Evolutionary conservation across 2,113 vertebrate species (phyloP).

Genomic region (Fukomys damarensis): DNA sequence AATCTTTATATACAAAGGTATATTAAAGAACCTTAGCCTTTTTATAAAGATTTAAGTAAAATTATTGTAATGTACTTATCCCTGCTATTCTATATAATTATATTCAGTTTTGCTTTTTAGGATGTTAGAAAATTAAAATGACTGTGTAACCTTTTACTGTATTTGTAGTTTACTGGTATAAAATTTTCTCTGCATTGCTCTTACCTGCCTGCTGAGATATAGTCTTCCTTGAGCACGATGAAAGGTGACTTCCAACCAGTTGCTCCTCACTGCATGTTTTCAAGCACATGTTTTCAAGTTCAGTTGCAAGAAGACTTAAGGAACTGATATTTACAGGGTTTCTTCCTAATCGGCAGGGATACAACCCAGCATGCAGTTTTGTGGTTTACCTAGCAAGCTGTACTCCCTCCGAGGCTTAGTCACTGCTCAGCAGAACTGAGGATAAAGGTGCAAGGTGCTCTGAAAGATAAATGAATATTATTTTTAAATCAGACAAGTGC

Average conservation of each 20-base stretch:
- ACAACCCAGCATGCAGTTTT: slow-evolving; percentile 50
- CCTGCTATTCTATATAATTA: not conserved
- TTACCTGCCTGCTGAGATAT: not conserved
- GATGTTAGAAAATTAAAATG: not conserved
- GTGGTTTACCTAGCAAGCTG: not conserved
- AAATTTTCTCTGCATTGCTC: not conserved
- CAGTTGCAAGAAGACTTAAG: slow-evolving; percentile 51
- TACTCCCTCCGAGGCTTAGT: slow-evolving; percentile 3
- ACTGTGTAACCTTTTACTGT: not conserved
- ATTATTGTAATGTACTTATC: not conserved
- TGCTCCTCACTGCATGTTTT: slow-evolving; percentile 43
- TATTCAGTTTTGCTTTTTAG: not conserved
- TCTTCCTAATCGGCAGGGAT: slow-evolving; percentile 38
- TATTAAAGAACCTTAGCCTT: not conserved
- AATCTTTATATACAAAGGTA: not conserved
- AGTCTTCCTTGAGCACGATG: not conserved
- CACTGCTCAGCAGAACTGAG: not conserved
- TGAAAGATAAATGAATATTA: not conserved
- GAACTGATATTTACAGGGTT: slow-evolving; percentile 65
- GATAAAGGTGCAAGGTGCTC: slow-evolving; percentile 43
- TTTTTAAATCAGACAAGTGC: slow-evolving; percentile 31
- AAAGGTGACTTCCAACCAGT: slow-evolving; percentile 48
- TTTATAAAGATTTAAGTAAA: not conserved
- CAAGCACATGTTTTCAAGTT: slow-evolving; percentile 53
- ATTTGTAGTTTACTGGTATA: slow-evolving; percentile 41